phyloP scores from a whole-genome alignment of 2,888 invertebrate species.

The Drosophila picticornis region DNA sequence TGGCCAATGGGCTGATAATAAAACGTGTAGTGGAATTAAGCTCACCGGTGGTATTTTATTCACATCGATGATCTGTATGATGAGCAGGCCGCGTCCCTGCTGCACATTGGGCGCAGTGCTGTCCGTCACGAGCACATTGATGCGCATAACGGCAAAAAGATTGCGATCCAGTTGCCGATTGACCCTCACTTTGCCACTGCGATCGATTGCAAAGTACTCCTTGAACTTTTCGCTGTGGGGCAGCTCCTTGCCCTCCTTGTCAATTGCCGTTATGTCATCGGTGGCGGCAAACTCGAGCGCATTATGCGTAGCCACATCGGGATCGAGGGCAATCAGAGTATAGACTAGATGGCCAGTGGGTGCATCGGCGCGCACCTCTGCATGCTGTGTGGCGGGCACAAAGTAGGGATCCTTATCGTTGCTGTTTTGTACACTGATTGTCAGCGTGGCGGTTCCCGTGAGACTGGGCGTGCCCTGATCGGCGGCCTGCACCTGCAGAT shows the following conservation, averaged over 20 bases:
- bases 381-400: conserved; percentile 74
- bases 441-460: conserved; percentile 92
- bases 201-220: conserved; percentile 89
- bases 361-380: conserved; percentile 91
- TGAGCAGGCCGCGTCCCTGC: conserved; percentile 89
- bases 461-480: conserved; percentile 93
- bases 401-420: conserved; percentile 90
- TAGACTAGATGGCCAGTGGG: conserved; percentile 90
- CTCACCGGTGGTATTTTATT: conserved; percentile 89
- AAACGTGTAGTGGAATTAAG: conserved; percentile 9
- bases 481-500: conserved; percentile 92
- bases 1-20: neutral
- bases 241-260: conserved; percentile 93
- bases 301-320: conserved; percentile 90
- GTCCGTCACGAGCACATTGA: conserved; percentile 92
- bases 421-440: conserved; percentile 92
- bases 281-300: conserved; percentile 89
- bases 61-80: conserved; percentile 90
- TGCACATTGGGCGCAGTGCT: conserved; percentile 92
- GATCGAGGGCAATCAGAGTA: conserved; percentile 91
- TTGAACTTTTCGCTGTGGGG: conserved; percentile 86
- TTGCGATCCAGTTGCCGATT: conserved; percentile 84
- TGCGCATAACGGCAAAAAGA: conserved; percentile 87
- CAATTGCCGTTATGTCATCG: conserved; percentile 90
- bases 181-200: conserved; percentile 86